phyloP scores from a whole-genome alignment of 1,140 invertebrate genomes.

The Aphelenchoides fujianensis region DNA sequence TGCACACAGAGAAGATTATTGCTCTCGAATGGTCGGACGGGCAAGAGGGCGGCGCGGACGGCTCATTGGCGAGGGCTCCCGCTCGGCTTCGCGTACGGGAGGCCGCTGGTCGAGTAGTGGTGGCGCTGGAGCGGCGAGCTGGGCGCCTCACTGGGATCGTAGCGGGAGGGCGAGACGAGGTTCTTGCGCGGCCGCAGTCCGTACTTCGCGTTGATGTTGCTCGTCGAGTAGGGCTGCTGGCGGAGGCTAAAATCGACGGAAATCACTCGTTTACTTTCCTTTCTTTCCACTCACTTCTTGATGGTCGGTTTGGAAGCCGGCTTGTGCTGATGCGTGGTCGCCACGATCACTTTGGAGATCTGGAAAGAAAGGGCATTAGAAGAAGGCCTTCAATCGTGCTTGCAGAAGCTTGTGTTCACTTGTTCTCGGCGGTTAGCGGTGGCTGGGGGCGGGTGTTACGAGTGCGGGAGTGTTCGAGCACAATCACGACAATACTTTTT shows the following conservation, averaged over 20 bases:
- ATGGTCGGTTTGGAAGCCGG: not conserved
- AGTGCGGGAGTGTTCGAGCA: not conserved
- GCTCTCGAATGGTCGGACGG: no score
- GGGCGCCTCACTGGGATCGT: not conserved
- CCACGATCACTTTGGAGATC: conserved; percentile 22
- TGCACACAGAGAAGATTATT: no score
- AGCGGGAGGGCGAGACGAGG: conserved; percentile 3
- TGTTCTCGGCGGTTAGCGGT: not conserved
- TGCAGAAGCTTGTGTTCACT: no score
- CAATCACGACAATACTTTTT: not conserved
- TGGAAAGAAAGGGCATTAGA: no score
- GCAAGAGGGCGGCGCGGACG: no score
- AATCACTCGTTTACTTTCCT: conserved; percentile 8
- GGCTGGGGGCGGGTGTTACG: not conserved
- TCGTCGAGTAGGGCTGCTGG: conserved; percentile 14
- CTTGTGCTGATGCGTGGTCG: conserved; percentile 6
- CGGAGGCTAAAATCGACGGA: conserved; percentile 15
- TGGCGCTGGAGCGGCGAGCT: not conserved
- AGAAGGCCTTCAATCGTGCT: not conserved
- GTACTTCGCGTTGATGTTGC: conserved; percentile 9
- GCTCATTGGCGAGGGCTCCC: no score
- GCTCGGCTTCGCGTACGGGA: not conserved
- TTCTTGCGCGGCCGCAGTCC: conserved; percentile 17
- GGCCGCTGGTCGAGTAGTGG: not conserved
- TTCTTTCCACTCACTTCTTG: conserved; percentile 10